Evolutionary conservation across 1,140 invertebrate species (phyloP), one percentile per base, ranked within the genome.

Genomic region (Macrobrachium rosenbergii): DNA sequence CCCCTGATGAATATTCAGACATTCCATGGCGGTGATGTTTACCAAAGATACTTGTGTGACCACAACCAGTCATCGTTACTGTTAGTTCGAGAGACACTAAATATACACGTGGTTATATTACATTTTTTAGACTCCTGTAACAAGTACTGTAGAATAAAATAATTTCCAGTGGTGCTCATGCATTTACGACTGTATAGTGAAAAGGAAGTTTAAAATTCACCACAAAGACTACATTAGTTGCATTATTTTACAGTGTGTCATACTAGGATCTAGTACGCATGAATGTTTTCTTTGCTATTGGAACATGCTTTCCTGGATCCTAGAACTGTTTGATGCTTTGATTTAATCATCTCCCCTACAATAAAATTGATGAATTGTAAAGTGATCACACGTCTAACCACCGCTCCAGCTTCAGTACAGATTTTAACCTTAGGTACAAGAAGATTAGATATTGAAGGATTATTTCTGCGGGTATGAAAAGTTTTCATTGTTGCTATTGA

Each of bases 401-500:
- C 43, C 73, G 72, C 82, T 83, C 82, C 52, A 52, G 37, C 82
- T 76, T 75, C 52, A 83, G 72, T 83, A 75, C 82, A 73, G 58
- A 63, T 76, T 75, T 60, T 60, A 45, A 45, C 73, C 62, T 60
- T 63, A 83, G 82, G 67, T 73, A 75, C 69, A 83, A 75, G 72
- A 75, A 16, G 72, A 63, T 76, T 76, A 75, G 76, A 75, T 75
- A 76, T n/a, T 76, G 82, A 83, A 75, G 14, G 69, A 63, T 83
- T 76, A 43, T 83, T 83, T 75, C 67, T 75, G 82, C 82, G 72
- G 59, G 82, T 83, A 83, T 75, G 52, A 75, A 82, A 82, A 82
- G 62, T 69, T 83, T 52, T 83, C 72, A 73, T 83, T 83, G 82
- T 83, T 83, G 82, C 82, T 76, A 76, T 76, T 83, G 82, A 52